phyloP scores from a whole-genome alignment of 2,888 invertebrate species.

The Phalera bucephala region DNA sequence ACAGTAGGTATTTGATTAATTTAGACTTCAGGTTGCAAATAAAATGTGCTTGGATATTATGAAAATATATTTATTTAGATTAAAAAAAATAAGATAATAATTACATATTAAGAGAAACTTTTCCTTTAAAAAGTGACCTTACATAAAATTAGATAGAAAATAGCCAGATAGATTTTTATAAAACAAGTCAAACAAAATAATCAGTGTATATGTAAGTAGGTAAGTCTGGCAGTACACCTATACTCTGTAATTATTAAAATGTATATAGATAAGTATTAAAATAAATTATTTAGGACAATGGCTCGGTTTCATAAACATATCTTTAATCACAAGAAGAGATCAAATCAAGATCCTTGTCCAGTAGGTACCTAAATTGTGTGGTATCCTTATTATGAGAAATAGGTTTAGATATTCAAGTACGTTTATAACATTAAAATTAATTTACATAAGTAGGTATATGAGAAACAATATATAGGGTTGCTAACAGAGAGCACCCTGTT shows the following conservation, averaged over 20 bases:
- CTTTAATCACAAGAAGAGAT: not conserved
- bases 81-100: constrained; percentile 16
- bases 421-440: too few relatives aligned
- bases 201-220: not conserved
- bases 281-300: constrained; percentile 29
- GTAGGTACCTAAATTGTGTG: too few relatives aligned
- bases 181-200: not conserved
- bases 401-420: too few relatives aligned
- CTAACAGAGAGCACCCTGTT: too few relatives aligned
- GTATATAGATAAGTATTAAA: constrained; percentile 29
- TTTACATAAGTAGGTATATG: too few relatives aligned
- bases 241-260: constrained; percentile 11
- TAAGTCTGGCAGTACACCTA: constrained; percentile 15
- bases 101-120: constrained; percentile 13
- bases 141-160: constrained; percentile 1
- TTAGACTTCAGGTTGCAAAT: too few relatives aligned
- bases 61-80: constrained; percentile 28
- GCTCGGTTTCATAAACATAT: constrained; percentile 28
- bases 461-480: too few relatives aligned
- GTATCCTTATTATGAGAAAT: too few relatives aligned
- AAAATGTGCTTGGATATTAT: constrained; percentile 18
- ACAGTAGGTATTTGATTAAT: too few relatives aligned
- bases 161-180: not conserved
- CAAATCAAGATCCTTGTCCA: too few relatives aligned
- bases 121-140: not conserved